phyloP scores from a whole-genome alignment of 2,797 vertebrate species.

The Chelonia mydas region DNA sequence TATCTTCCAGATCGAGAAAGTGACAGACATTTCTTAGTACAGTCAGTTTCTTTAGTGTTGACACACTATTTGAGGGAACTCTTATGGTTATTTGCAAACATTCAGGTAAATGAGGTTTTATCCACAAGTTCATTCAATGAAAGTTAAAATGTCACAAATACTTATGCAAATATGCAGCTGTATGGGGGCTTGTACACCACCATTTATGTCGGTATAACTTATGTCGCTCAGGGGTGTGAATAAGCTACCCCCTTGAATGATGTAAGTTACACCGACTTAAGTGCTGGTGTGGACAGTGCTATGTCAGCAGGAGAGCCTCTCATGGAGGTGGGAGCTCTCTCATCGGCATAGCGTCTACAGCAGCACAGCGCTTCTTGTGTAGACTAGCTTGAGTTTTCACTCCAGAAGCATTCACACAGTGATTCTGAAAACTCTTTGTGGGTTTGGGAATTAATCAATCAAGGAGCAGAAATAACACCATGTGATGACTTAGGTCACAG shows the following conservation, averaged over 20 bases:
- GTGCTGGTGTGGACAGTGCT: too few species aligned
- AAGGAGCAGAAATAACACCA: constrained; percentile 24
- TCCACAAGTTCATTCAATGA: background rate
- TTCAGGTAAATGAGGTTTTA: background rate
- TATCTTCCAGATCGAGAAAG: background rate
- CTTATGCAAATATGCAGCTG: background rate
- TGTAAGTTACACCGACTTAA: too few species aligned
- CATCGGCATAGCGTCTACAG: too few species aligned
- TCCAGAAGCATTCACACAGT: background rate
- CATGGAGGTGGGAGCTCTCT: too few species aligned
- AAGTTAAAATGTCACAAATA: background rate
- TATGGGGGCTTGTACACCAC: background rate
- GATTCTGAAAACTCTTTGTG: background rate
- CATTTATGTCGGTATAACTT: too few species aligned
- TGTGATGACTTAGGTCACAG: background rate
- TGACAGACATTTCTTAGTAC: background rate
- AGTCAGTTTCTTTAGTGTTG: background rate
- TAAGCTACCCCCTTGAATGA: too few species aligned
- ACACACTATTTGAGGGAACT: background rate
- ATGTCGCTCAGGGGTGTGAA: too few species aligned
- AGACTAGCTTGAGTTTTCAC: background rate
- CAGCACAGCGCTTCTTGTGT: too few species aligned
- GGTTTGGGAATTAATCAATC: background rate
- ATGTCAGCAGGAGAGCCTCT: too few species aligned
- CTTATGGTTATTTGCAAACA: background rate